A percentile compares a stretch with the other conserved stretches of the same genome.
Conservation (phyloP, 2,113 vertebrate genomes). For the Pomatorhinus ruficollis region DNA sequence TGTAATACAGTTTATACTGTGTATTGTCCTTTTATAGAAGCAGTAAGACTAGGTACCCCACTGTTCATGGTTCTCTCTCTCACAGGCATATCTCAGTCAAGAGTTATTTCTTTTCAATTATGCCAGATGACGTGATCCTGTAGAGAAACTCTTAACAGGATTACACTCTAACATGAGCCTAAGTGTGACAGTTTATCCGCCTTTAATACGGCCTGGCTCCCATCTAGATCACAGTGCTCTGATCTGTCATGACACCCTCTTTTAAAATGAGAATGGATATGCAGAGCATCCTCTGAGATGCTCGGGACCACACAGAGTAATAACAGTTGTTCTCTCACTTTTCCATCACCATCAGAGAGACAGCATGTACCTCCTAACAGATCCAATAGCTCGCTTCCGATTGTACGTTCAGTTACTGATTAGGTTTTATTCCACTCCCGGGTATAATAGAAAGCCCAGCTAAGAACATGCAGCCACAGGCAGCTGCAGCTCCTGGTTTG, state of each 20-base stretch:
- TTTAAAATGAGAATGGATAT: constrained; percentile 6
- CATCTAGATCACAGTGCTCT: neutral
- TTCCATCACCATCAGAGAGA: neutral
- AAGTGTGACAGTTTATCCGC: constrained; percentile 43
- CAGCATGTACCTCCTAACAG: neutral
- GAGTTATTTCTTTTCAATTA: constrained; percentile 49
- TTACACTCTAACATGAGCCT: constrained; percentile 33
- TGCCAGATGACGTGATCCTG: constrained; percentile 16
- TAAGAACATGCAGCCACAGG: neutral
- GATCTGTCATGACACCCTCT: constrained; percentile 19
- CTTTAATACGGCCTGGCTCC: constrained; percentile 37
- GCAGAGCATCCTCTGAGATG: neutral
- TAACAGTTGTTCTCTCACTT: neutral
- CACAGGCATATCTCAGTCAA: neutral
- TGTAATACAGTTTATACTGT: neutral
- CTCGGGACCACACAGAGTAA: neutral
- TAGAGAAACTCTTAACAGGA: constrained; percentile 62
- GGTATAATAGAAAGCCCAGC: neutral
- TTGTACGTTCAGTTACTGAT: neutral
- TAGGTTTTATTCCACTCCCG: neutral
- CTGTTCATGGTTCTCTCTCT: neutral
- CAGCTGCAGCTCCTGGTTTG: neutral
- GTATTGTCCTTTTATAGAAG: neutral
- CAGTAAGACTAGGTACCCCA: neutral
- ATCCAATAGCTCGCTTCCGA: neutral